Percentiles rank a stretch among this genome's conserved stretches.
phyloP scores from a whole-genome alignment of 2,797 vertebrate genomes.

The Sus cebifrons region DNA sequence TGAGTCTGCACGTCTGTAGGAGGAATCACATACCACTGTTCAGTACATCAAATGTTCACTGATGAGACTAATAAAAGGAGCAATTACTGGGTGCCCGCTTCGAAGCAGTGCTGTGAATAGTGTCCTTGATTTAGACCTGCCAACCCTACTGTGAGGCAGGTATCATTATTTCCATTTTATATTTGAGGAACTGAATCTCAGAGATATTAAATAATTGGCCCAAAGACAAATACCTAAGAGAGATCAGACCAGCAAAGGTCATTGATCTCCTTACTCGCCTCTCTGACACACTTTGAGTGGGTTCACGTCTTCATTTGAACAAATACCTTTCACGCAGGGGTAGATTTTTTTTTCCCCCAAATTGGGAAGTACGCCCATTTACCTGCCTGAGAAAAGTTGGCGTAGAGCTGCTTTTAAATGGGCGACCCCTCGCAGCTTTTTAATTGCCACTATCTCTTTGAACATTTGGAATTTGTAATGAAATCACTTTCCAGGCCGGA shows the following conservation, averaged over 20 bases:
- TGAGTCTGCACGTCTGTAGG: rapidly evolving
- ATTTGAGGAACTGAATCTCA: neutral
- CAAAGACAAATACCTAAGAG: neutral
- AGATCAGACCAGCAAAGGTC: neutral
- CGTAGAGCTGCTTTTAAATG: conserved; percentile 80
- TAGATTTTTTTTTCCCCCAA: neutral
- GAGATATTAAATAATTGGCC: neutral
- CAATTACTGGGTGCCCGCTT: neutral
- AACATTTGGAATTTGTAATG: conserved; percentile 89
- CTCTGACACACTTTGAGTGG: neutral
- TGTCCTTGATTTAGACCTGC: neutral
- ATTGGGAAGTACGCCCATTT: neutral
- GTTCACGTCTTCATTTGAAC: neutral
- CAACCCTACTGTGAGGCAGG: neutral
- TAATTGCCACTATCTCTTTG: conserved; percentile 89
- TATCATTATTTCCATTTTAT: neutral
- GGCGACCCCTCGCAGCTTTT: conserved; percentile 77
- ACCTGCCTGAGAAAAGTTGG: conserved; percentile 57
- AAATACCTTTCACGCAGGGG: neutral
- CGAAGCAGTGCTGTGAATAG: neutral
- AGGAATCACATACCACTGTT: rapidly evolving
- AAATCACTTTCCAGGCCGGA: conserved; percentile 89
- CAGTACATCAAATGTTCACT: neutral
- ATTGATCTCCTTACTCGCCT: neutral
- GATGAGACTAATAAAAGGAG: rapidly evolving